Conservation (phyloP, 1,140 invertebrate genomes). For the Plectrocnemia conspersa region DNA sequence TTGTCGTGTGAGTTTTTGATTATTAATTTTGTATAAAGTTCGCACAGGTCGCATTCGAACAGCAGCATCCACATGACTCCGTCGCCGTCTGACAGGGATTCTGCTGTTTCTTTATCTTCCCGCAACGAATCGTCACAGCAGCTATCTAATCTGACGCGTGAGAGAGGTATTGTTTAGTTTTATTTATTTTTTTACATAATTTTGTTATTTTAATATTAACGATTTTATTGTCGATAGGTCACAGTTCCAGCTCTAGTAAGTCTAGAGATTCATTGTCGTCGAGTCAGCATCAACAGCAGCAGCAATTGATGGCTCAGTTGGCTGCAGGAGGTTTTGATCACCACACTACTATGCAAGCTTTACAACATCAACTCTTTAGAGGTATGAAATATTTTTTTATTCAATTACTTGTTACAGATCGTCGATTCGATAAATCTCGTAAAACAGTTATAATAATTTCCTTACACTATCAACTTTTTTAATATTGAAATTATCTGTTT, state of each 20-base stretch:
- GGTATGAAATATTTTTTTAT: constrained; percentile 46
- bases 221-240: constrained; percentile 18
- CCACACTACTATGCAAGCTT: constrained; percentile 69
- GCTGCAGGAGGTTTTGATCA: constrained; percentile 60
- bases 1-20: neutral
- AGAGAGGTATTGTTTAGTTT: constrained; percentile 14
- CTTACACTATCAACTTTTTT: neutral
- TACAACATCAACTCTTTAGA: constrained; percentile 72
- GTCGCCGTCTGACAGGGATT: constrained; percentile 28
- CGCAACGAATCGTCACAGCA: constrained; percentile 18
- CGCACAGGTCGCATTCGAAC: constrained; percentile 17
- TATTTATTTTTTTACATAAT: neutral
- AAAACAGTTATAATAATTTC: constrained; percentile 16
- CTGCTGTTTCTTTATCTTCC: constrained; percentile 19
- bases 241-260: constrained; percentile 29
- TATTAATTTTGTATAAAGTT: constrained; percentile 1
- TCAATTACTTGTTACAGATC: constrained; percentile 1
- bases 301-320: constrained; percentile 49
- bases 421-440: neutral
- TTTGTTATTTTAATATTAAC: constrained; percentile 4
- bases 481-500: constrained; percentile 20
- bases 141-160: constrained; percentile 17
- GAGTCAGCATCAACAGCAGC: constrained; percentile 47
- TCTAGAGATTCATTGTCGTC: constrained; percentile 24
- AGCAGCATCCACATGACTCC: constrained; percentile 22